Base-by-base conservation (phyloP, 2,888 invertebrate species). In the Amblyjoppa fuscipennis region DNA sequence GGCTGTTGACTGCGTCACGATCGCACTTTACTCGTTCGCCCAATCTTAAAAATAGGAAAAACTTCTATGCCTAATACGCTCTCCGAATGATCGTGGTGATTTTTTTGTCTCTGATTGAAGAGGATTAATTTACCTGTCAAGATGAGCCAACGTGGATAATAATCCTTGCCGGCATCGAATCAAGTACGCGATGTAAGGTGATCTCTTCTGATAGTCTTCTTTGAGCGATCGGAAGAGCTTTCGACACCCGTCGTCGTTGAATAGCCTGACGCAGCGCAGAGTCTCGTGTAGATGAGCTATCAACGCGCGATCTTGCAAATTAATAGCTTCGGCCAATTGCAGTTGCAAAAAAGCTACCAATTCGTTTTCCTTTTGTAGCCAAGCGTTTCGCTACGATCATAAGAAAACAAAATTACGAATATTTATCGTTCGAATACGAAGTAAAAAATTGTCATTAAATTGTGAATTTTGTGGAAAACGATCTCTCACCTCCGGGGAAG, bases 261-360 rank as follows among this genome's bases (percentile, higher is more conserved):
- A 96, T 73, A 96, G 94, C 80, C 96, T 95, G 51, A 98, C 95
- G 90, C 98, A 98, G 45, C 98, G 96, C 81, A 98, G 95, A 1
- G 98, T 97, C 94, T 98, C 98, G 64, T 97, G 97, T 4, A 98
- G 95, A 91, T 97, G 97, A 0, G 98, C 97, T 73, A 97, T 96
- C 87, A 97, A 95, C 66, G 97, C 96, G 92, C 97, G 96, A 91
- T 98, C 96, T 90, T 97, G 97, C 80, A 97, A 95, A 93, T 97
- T 97, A 56, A 97, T 96, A 49, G 98, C 97, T 94, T 98, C 98
- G 0, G 98, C 98, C 87, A 98, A 94, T 94, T 98, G 97, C 69
- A 97, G 95, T 92, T 96, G 96, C 53, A 97, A 94, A 92, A 97
- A 96, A 56, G 96, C 96, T 80, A 97, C 96, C 87, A 97, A 92